These are phyloP conservation scores for Allophyes oxyacanthae DNA, from an alignment of 2,888 invertebrate genomes.

Conservation along the genomic window DNA sequence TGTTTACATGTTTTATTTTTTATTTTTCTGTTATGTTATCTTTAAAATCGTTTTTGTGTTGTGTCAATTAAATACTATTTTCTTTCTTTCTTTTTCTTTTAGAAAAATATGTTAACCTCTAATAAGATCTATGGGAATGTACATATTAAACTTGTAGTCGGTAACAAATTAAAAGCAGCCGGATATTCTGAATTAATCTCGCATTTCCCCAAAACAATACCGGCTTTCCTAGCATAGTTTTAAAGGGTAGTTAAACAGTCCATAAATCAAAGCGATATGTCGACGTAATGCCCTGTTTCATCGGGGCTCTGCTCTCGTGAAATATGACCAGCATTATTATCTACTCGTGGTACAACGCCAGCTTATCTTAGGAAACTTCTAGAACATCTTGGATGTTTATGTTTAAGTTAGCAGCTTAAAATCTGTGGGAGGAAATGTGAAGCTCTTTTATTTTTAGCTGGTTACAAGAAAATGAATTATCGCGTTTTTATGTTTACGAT, in stretches of 20 bases:
- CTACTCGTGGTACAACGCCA: constrained; percentile 54
- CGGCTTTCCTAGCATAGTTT: constrained; percentile 79
- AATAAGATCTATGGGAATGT: too few species aligned
- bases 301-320: constrained; percentile 79
- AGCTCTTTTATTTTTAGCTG: constrained; percentile 2
- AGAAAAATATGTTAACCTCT: too few species aligned
- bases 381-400: constrained; percentile 49
- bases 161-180: too few species aligned
- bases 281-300: constrained; percentile 82
- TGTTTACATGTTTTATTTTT: too few species aligned
- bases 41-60: too few species aligned
- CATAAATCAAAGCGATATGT: constrained; percentile 87
- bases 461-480: not conserved
- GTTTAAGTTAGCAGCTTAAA: constrained; percentile 39
- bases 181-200: constrained; percentile 8
- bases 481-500: not conserved
- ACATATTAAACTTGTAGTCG: too few species aligned
- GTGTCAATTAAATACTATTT: too few species aligned
- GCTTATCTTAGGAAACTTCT: constrained; percentile 50
- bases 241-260: constrained; percentile 84
- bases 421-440: not conserved
- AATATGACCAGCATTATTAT: constrained; percentile 82
- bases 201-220: constrained; percentile 64
- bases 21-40: too few species aligned
- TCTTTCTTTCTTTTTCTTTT: too few species aligned